Evolutionary conservation across 2,113 vertebrate species (phyloP), one percentile per base, ranked within the genome.

Genomic region (Polyodon spathula): DNA sequence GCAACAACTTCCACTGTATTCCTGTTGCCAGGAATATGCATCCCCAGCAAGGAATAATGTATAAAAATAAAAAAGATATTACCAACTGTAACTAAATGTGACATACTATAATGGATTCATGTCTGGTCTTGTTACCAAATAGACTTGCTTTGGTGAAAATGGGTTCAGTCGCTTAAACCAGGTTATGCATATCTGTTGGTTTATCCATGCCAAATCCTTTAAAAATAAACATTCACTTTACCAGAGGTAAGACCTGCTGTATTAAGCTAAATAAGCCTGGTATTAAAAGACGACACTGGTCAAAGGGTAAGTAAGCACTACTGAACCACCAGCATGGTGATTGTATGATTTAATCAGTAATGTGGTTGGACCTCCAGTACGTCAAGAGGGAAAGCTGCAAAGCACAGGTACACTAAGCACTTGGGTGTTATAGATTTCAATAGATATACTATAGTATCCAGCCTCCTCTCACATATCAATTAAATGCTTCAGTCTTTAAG

Each of bases 401-500:
- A 42, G 55, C 53, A 54, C 9, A 65, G 58, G 43, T 50, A 60
- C 38, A 16, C 64, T 60, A 66, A 60, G 53, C 53, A 17, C 46
- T 40, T 52, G 44, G 61, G 58, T 54, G 54, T 51, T 66, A 66
- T 60, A 46, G 59, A 58, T 46, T 65, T 73, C 43, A 60, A 46
- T 59, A 67, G 61, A 57, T 16, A 71, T 41, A n/a, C n/a, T n/a
- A n/a, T n/a, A 60, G 58, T 54, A 61, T 61, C 53, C 59, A 56
- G 59, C 58, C 46, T 39, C 40, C 64, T 64, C 62, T 63, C 66
- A 55, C 10, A n/a, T 39, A 68, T 68, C 65, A 72, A 39, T 67
- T 65, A 71, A 66, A 66, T 43, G 48, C 40, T 68, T 14, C 57
- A 55, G 62, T 66, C 63, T 73, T 64, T 66, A 71, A 71, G 63